Percentiles rank a stretch among this genome's conserved stretches.
These are phyloP conservation scores for Furcula furcula DNA, from an alignment of 2,888 invertebrate species.

Conservation along the genomic window DNA sequence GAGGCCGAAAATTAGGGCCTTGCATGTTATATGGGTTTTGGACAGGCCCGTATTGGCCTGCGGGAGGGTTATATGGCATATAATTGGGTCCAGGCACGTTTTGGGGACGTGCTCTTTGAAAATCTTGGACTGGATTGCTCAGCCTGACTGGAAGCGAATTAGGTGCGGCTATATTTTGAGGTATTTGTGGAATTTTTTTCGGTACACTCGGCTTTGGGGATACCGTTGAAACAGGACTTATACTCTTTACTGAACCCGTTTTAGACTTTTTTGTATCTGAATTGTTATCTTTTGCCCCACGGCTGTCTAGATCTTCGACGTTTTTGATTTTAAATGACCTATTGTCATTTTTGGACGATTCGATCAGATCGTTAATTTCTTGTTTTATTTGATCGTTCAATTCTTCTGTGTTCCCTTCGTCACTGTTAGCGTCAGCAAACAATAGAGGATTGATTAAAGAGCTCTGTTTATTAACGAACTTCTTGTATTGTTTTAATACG, in stretches of 20 bases:
- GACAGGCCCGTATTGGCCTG: slow-evolving; percentile 2
- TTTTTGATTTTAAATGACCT: slow-evolving; percentile 4
- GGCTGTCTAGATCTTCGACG: slow-evolving; percentile 9
- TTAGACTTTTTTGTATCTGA: background rate
- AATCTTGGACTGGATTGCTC: background rate
- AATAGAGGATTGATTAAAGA: slow-evolving; percentile 27
- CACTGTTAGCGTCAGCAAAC: slow-evolving; percentile 19
- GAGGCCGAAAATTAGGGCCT: slow-evolving; percentile 6
- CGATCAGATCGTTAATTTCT: slow-evolving; percentile 6
- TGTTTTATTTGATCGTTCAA: slow-evolving; percentile 3
- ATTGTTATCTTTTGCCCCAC: background rate
- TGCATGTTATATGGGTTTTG: slow-evolving; percentile 1
- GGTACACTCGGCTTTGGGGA: background rate
- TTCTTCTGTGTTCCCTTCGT: background rate
- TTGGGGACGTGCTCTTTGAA: background rate
- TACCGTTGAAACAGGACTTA: background rate
- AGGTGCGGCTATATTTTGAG: background rate
- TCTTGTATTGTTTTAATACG: slow-evolving; percentile 46
- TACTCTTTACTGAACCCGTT: background rate
- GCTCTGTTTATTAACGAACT: slow-evolving; percentile 35
- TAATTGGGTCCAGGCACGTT: slow-evolving; percentile 3
- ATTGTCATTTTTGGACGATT: slow-evolving; percentile 1
- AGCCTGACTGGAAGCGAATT: background rate
- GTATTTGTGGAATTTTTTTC: background rate
- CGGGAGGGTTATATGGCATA: background rate